Base-by-base conservation (phyloP, 2,888 invertebrate genomes). In the Acronicta alni region DNA sequence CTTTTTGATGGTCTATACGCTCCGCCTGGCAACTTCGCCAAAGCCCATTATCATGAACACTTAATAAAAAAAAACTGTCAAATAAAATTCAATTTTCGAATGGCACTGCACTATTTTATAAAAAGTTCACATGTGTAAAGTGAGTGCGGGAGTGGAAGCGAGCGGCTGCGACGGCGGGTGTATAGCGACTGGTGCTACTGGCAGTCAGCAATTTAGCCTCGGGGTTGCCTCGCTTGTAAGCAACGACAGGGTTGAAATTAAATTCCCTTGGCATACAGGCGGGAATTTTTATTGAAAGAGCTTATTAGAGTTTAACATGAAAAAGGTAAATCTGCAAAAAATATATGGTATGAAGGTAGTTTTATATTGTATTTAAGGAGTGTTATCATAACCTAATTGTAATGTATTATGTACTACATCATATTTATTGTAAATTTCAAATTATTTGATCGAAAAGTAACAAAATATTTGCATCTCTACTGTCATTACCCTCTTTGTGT, bases 81-180 rank as follows among this genome's bases (percentile, higher is more conserved):
- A 57, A 57, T 72, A 72, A 73, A 69, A 30, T 59, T 62, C 17
- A 52, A 60, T 43, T 77, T 77, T 54, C 37, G 47, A 67, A 72
- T 43, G 57, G 79, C 84, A 91, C 86, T 85, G 82, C 86, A 90
- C 88, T 84, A 71, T 81, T 74, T 69, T 68, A 60, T 61, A 86
- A 87, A 89, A 92, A 91, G 90, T 91, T 90, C 86, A 90, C 88
- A 89, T 88, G 86, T 87, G 84, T 65, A 71, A 76, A 76, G 76
- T 75, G 67, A 67, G 69, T 64, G 75, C 60, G 69, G 72, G 73
- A 63, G 72, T 46, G 38, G 45, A 81, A 84, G 79, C 82, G 80
- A 81, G 81, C 82, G 77, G 73, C 60, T 58, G 67, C 67, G 75
- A 70, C 82, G 81, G 75, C 67, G 85, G 84, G 75, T 83, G 77